Percentiles rank a stretch among this genome's conserved stretches.
Conservation (phyloP, 1,140 invertebrate genomes). For the Plectus sambesii region DNA sequence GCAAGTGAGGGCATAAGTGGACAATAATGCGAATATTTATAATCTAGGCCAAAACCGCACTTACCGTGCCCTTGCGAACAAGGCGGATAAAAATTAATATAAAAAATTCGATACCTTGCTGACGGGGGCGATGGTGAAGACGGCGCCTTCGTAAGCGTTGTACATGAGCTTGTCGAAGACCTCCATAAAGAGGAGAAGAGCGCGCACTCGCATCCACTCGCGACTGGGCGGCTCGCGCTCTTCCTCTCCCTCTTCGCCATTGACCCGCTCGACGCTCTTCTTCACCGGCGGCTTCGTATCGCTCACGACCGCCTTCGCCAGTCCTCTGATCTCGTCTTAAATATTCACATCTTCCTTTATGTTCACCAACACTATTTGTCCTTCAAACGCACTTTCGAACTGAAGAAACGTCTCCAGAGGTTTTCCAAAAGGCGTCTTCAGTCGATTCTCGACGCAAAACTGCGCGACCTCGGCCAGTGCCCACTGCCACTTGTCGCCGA, state of each 20-base stretch:
- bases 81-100: neutral
- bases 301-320: conserved; percentile 11
- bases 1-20: conserved; percentile 30
- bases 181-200: conserved; percentile 80
- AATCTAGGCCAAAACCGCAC: too few relatives aligned
- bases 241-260: neutral
- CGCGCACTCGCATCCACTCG: conserved; percentile 58
- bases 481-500: conserved; percentile 65
- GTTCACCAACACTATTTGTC: neutral
- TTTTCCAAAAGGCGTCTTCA: conserved; percentile 85
- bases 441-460: conserved; percentile 71
- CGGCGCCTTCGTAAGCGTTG: conserved; percentile 80
- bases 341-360: conserved; percentile 21
- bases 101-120: conserved; percentile 55
- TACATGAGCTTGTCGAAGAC: conserved; percentile 80
- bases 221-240: conserved; percentile 34
- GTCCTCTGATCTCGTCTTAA: conserved; percentile 4
- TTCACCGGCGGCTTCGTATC: conserved; percentile 27
- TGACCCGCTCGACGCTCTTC: conserved; percentile 24
- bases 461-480: conserved; percentile 72
- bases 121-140: conserved; percentile 61
- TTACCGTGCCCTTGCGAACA: too few relatives aligned
- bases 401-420: conserved; percentile 83
- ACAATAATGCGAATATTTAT: too few relatives aligned
- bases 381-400: conserved; percentile 44